A percentile compares a stretch with the other conserved stretches of the same genome.
Evolutionary conservation across 1,140 invertebrate genomes (phyloP).

Genomic region (Musca vetustissima): DNA sequence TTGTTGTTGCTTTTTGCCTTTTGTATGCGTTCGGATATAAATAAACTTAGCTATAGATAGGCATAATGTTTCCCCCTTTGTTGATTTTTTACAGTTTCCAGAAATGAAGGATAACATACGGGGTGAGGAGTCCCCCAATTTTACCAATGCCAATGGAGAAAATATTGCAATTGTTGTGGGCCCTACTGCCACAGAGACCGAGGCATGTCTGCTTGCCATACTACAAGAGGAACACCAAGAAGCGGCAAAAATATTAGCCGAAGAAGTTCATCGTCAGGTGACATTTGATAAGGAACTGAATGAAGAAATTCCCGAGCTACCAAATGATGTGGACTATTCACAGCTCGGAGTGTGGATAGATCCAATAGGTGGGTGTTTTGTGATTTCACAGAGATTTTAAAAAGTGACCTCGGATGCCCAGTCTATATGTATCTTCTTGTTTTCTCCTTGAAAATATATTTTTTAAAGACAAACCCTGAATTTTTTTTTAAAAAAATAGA

Average conservation of each 20-base stretch:
- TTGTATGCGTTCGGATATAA: not conserved
- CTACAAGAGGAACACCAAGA: conserved; percentile 63
- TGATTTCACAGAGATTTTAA: too few relatives aligned
- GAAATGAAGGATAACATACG: conserved; percentile 68
- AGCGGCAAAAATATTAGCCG: conserved; percentile 73
- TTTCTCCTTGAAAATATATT: too few relatives aligned
- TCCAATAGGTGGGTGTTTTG: conserved; percentile 76
- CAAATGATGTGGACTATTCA: conserved; percentile 46
- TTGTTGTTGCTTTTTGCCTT: too few relatives aligned
- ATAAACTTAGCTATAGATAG: not conserved
- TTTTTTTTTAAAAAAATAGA: too few relatives aligned
- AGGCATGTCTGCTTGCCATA: conserved; percentile 66
- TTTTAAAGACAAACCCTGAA: too few relatives aligned
- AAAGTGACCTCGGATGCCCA: too few relatives aligned
- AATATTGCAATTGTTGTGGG: conserved; percentile 70
- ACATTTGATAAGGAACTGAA: conserved; percentile 58
- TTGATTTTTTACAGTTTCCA: conserved; percentile 67
- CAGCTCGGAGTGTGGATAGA: conserved; percentile 89
- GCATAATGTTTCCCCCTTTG: conserved; percentile 2
- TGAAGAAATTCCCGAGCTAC: conserved; percentile 43
- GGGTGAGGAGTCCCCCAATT: conserved; percentile 86
- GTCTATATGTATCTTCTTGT: too few relatives aligned
- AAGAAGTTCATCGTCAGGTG: conserved; percentile 71
- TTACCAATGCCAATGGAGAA: conserved; percentile 74
- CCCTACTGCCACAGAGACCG: conserved; percentile 65